These are phyloP conservation scores for Leistus spinibarbis DNA, from an alignment of 2,888 invertebrate species.

Conservation along the genomic window DNA sequence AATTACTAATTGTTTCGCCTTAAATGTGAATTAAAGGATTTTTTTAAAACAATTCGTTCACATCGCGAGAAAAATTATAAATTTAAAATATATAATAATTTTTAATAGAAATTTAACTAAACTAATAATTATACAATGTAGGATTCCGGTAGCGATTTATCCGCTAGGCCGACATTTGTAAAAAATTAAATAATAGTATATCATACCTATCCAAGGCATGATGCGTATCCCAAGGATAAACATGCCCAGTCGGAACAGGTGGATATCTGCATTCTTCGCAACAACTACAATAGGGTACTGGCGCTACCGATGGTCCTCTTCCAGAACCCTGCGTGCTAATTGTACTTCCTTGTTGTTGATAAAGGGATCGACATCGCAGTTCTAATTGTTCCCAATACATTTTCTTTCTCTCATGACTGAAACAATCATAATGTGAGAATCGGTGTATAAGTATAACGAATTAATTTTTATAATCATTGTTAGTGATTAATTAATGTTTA, in stretches of 20 bases:
- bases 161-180: too few species aligned
- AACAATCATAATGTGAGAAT: conserved; percentile 44
- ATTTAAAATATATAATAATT: too few species aligned
- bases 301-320: conserved; percentile 57
- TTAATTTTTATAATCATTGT: not conserved
- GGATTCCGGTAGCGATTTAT: too few species aligned
- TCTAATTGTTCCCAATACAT: conserved; percentile 95
- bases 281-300: conserved; percentile 65
- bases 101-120: too few species aligned
- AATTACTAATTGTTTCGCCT: too few species aligned
- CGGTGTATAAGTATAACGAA: not conserved
- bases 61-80: too few species aligned
- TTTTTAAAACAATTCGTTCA: too few species aligned
- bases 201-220: conserved; percentile 55
- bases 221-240: conserved; percentile 65
- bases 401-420: conserved; percentile 89
- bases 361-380: conserved; percentile 79
- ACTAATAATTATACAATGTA: too few species aligned
- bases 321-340: conserved; percentile 55
- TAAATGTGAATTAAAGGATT: too few species aligned
- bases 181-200: too few species aligned
- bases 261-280: conserved; percentile 73
- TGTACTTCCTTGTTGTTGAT: conserved; percentile 61
- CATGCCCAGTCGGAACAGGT: conserved; percentile 60
- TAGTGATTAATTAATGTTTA: too few species aligned